Evolutionary conservation across 2,888 invertebrate genomes (phyloP).

Genomic region (Diarsia mendica): DNA sequence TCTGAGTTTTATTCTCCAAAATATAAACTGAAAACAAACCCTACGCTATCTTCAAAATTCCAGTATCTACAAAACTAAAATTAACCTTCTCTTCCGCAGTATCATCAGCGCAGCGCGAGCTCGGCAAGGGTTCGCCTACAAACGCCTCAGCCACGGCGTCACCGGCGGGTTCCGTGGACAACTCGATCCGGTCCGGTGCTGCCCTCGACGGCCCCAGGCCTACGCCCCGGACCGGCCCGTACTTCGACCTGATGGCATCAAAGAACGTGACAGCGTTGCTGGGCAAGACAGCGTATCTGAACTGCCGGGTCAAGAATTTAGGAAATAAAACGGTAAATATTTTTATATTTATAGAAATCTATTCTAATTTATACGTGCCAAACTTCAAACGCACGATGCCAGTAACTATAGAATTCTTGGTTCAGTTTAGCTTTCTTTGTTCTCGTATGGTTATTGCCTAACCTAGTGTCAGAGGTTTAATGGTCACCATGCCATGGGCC

Average conservation of each 20-base stretch:
- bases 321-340: conserved; percentile 95
- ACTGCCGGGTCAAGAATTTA: conserved; percentile 96
- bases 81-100: conserved; percentile 74
- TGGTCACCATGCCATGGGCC: too few relatives aligned
- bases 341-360: not conserved
- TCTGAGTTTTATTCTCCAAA: not conserved
- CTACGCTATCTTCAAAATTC: too few relatives aligned
- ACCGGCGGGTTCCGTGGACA: conserved; percentile 91
- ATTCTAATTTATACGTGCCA: not conserved
- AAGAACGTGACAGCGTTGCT: conserved; percentile 95
- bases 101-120: conserved; percentile 87
- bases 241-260: conserved; percentile 93
- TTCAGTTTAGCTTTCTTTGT: not conserved
- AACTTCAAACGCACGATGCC: too few relatives aligned
- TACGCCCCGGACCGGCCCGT: conserved; percentile 92
- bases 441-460: too few relatives aligned
- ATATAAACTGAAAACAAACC: not conserved
- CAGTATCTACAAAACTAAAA: not conserved
- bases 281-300: conserved; percentile 97
- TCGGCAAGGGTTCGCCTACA: conserved; percentile 81
- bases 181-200: conserved; percentile 82
- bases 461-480: too few relatives aligned
- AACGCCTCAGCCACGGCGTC: conserved; percentile 85
- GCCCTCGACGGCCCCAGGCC: conserved; percentile 83
- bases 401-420: too few relatives aligned